These are phyloP conservation scores for Anabas testudineus DNA, from an alignment of 2,797 vertebrate genomes.

Conservation along the genomic window DNA sequence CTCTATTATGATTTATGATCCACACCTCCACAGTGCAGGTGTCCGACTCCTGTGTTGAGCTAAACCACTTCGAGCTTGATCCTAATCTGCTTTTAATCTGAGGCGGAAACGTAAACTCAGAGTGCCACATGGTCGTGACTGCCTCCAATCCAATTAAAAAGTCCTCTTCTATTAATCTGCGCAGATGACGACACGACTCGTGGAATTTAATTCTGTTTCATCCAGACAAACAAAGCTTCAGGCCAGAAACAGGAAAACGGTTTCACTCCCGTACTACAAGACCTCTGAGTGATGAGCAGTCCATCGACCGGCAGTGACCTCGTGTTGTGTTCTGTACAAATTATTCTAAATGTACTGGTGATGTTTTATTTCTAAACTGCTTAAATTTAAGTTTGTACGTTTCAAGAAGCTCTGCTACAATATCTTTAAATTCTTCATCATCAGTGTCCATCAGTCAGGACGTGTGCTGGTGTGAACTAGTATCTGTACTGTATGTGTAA, in stretches of 20 bases:
- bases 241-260: neutral
- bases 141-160: slow-evolving; percentile 27
- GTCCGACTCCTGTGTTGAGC: slow-evolving; percentile 1
- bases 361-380: neutral
- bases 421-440: too few species aligned
- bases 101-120: slow-evolving; percentile 23
- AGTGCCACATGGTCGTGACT: neutral
- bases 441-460: too few species aligned
- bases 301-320: neutral
- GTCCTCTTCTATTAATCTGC: slow-evolving; percentile 5
- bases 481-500: too few species aligned
- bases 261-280: slow-evolving; percentile 8
- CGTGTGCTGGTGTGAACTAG: too few species aligned
- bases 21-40: neutral
- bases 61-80: neutral
- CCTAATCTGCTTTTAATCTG: slow-evolving; percentile 39
- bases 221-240: slow-evolving; percentile 10
- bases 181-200: slow-evolving; percentile 19
- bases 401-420: too few species aligned
- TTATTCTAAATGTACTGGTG: neutral
- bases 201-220: slow-evolving; percentile 23
- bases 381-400: too few species aligned
- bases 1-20: neutral
- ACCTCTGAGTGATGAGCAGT: too few species aligned
- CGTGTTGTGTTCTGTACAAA: too few species aligned